These are phyloP conservation scores for Sinhomidia bicolor DNA, from an alignment of 2,888 invertebrate genomes.

Conservation along the genomic window DNA sequence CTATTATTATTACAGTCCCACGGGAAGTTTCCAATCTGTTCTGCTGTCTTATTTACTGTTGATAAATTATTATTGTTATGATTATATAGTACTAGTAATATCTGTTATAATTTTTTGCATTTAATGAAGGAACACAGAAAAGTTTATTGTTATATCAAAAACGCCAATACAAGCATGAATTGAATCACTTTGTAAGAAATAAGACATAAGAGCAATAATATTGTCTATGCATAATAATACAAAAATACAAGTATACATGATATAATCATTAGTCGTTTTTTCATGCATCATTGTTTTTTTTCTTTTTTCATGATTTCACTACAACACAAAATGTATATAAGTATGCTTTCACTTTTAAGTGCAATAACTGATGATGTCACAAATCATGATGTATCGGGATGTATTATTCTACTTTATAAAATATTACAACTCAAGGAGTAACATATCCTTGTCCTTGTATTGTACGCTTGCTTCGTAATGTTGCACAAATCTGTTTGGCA, in stretches of 20 bases:
- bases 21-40: conserved; percentile 45
- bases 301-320: too few species aligned
- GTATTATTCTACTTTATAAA: too few species aligned
- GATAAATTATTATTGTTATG: conserved; percentile 55
- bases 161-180: conserved; percentile 70
- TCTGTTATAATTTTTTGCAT: conserved; percentile 69
- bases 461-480: too few species aligned
- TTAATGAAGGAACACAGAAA: conserved; percentile 63
- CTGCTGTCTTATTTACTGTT: conserved; percentile 58
- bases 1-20: too few species aligned
- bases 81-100: conserved; percentile 47
- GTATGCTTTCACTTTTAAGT: not conserved
- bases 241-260: conserved; percentile 51
- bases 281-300: not conserved
- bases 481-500: too few species aligned
- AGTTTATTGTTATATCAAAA: conserved; percentile 70
- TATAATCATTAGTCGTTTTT: not conserved
- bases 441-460: too few species aligned
- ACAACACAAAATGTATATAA: not conserved
- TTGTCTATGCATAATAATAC: conserved; percentile 72
- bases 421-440: too few species aligned
- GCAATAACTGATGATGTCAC: not conserved
- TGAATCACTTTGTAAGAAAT: conserved; percentile 72
- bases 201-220: conserved; percentile 75
- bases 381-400: too few species aligned